These are phyloP conservation scores for Vulpes ferrilata DNA, from an alignment of 2,113 vertebrate genomes.

Conservation along the genomic window DNA sequence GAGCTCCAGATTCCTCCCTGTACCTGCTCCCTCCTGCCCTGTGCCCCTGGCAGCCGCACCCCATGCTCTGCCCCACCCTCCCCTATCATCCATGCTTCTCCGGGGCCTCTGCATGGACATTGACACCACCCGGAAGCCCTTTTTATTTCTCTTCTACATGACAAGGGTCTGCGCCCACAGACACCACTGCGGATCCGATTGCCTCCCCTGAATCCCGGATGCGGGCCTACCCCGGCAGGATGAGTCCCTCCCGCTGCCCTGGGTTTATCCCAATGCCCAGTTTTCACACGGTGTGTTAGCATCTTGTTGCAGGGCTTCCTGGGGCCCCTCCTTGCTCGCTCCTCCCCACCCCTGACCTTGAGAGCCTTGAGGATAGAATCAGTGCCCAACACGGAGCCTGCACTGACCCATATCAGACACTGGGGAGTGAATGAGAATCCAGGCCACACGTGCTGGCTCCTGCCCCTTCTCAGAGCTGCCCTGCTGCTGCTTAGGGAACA, in stretches of 20 bases:
- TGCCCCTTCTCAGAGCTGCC: background rate
- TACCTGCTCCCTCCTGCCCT: background rate
- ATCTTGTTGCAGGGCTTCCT: background rate
- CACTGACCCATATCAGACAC: background rate
- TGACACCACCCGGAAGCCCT: background rate
- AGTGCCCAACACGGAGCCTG: background rate
- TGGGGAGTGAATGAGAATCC: background rate
- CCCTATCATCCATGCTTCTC: background rate
- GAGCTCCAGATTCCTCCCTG: background rate
- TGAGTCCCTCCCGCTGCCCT: background rate
- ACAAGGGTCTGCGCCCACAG: background rate
- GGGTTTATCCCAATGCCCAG: background rate
- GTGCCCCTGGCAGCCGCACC: no score
- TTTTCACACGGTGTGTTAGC: background rate
- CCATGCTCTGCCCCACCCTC: background rate
- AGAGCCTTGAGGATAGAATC: background rate
- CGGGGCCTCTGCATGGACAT: background rate
- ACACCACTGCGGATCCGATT: rapidly evolving
- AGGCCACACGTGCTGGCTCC: background rate
- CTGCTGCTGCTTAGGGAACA: background rate
- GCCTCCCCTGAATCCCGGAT: background rate
- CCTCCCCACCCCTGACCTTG: background rate
- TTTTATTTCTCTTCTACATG: background rate
- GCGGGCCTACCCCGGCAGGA: no score
- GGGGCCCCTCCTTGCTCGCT: background rate